These are phyloP conservation scores for Podarcis lilfordi DNA, from an alignment of 2,797 vertebrate species.

Conservation along the genomic window DNA sequence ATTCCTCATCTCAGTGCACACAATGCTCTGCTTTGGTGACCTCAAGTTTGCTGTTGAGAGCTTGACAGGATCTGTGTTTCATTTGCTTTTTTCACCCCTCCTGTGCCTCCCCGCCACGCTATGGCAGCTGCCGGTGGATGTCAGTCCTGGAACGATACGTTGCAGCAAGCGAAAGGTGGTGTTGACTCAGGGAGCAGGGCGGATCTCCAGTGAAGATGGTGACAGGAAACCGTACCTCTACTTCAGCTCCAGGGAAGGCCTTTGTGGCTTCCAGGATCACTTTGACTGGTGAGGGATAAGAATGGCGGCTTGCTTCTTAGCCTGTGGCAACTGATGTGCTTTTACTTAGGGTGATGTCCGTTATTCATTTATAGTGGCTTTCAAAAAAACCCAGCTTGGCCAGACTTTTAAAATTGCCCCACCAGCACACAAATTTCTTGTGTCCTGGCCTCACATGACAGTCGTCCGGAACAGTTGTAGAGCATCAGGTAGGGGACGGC, in stretches of 20 bases:
- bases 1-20: background rate
- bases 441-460: background rate
- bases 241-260: conserved; percentile 81
- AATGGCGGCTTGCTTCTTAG: background rate
- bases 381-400: background rate
- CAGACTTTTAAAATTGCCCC: background rate
- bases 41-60: background rate
- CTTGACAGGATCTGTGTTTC: background rate
- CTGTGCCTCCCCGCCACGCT: background rate
- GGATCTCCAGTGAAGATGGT: conserved; percentile 61
- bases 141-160: conserved; percentile 82
- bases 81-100: background rate
- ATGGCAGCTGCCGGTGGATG: conserved; percentile 81
- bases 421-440: background rate
- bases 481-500: too few species aligned
- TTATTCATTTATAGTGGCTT: background rate
- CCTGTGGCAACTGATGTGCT: background rate
- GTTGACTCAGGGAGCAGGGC: conserved; percentile 76
- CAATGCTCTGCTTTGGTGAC: background rate
- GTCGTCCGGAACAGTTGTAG: too few species aligned
- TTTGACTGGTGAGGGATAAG: conserved; percentile 84
- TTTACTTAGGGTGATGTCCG: background rate
- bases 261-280: conserved; percentile 90
- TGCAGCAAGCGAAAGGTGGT: conserved; percentile 79
- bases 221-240: conserved; percentile 82